Percentiles rank a stretch among this genome's conserved stretches.
These are phyloP conservation scores for Belgica antarctica DNA, from an alignment of 2,888 invertebrate genomes.

Conservation along the genomic window DNA sequence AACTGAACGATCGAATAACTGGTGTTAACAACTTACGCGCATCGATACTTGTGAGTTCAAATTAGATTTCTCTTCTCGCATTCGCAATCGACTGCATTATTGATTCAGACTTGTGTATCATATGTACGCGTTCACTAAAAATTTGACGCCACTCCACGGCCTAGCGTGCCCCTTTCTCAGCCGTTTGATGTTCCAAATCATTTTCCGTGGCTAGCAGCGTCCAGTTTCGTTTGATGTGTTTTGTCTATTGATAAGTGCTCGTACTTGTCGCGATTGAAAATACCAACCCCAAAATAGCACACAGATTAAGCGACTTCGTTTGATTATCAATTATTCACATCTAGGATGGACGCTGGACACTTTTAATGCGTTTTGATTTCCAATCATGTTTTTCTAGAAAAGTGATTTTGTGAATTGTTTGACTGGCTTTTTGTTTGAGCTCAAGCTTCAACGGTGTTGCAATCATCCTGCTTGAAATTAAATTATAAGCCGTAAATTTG, in stretches of 20 bases:
- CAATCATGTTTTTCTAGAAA: neutral
- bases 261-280: neutral
- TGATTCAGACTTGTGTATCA: too few species aligned
- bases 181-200: slow-evolving; percentile 7
- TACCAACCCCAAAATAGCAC: neutral
- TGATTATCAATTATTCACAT: neutral
- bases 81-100: too few species aligned
- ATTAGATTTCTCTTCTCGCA: too few species aligned
- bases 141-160: neutral
- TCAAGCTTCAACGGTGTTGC: neutral
- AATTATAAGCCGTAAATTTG: neutral
- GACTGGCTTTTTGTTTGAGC: too few species aligned
- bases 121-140: neutral
- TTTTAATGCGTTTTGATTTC: slow-evolving; percentile 7
- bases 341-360: neutral
- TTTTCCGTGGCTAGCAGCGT: slow-evolving; percentile 7
- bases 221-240: neutral
- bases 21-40: too few species aligned
- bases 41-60: too few species aligned
- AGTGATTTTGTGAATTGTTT: neutral
- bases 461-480: too few species aligned
- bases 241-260: slow-evolving; percentile 6
- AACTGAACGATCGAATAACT: too few species aligned
- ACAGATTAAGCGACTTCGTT: neutral
- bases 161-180: neutral